Percentiles rank a stretch among this genome's conserved stretches.
Conservation (phyloP, 2,113 vertebrate species). For the Hemichromis elongatus region DNA sequence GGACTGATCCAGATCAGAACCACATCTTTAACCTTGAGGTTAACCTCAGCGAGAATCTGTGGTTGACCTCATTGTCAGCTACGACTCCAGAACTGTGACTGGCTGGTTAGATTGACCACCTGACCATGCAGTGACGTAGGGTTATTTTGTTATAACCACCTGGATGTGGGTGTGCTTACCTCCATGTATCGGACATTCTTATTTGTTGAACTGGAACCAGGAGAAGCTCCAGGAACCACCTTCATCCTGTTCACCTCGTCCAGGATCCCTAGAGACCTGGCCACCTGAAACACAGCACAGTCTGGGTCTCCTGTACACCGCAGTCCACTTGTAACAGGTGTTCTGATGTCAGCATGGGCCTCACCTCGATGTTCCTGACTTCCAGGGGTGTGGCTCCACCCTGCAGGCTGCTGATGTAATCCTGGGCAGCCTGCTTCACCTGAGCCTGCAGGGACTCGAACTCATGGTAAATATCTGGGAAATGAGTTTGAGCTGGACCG, state of each 20-base stretch:
- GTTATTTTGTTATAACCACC: background rate
- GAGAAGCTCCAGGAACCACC: slow-evolving; percentile 55
- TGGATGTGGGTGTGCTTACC: slow-evolving; percentile 41
- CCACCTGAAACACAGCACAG: slow-evolving; percentile 54
- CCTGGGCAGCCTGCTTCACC: slow-evolving; percentile 83
- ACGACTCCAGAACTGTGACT: background rate
- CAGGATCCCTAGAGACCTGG: slow-evolving; percentile 70
- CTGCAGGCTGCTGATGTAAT: slow-evolving; percentile 76
- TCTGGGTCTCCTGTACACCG: background rate
- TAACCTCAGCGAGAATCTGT: background rate
- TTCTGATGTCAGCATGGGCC: background rate
- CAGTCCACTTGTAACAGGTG: background rate
- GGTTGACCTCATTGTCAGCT: background rate
- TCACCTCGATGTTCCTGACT: slow-evolving; percentile 82
- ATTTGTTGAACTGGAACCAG: slow-evolving; percentile 29
- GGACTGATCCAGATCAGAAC: background rate
- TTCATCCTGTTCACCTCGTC: slow-evolving; percentile 71
- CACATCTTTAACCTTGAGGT: background rate
- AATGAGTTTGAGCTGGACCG: slow-evolving; percentile 69
- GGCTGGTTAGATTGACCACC: background rate
- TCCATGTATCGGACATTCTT: slow-evolving; percentile 71
- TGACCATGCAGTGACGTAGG: no score
- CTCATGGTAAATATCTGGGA: slow-evolving; percentile 88
- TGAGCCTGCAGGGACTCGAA: slow-evolving; percentile 87
- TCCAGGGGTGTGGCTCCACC: slow-evolving; percentile 74